Evolutionary conservation across 2,888 invertebrate genomes (phyloP), one percentile per base, ranked within the genome.

Genomic region (Ichneumoninae sp.): DNA sequence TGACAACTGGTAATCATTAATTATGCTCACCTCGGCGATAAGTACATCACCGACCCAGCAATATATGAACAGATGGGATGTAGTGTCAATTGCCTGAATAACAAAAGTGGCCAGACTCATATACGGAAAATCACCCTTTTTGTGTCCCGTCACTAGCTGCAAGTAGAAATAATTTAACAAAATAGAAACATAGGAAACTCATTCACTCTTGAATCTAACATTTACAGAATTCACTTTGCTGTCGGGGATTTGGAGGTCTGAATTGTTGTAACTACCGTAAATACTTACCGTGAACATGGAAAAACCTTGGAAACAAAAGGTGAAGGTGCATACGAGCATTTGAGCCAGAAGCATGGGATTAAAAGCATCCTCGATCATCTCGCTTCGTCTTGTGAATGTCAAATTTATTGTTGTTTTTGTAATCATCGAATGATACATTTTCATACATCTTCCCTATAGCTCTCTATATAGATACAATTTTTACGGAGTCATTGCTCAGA

Each of bases 231-330:
- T 33, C n/a, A 33, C 5, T 33, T 33, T 33, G 33, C 33, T 33
- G 0, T 33, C 33, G 33, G 6, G n/a, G 19, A 54, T 54, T 1
- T 2, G 7, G 7, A 8, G 19, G 54, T 54, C 19, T 0, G n/a
- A 6, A 16, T n/a, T 26, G 6, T 50, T 69, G 10, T 47, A 63
- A 33, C 13, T 19, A 40, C 1, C 2, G 16, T 33, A 30, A 4
- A 57, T 6, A 88, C 88, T 83, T 74, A 92, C 91, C 79, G 81
- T 83, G 3, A 92, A 83, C 10, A 86, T 87, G 68, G 89, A 88
- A 71, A 89, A 89, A 63, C 88, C 88, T 80, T 92, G 91, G 44
- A 90, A 87, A 71, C 91, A 92, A 33, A 91, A 83, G 47, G 89
- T 89, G 7, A 90, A 44, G 10, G 89, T 87, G 57, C 89, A 90